Evolutionary conservation across 2,113 vertebrate genomes (phyloP).

Genomic region (Euleptes europaea): DNA sequence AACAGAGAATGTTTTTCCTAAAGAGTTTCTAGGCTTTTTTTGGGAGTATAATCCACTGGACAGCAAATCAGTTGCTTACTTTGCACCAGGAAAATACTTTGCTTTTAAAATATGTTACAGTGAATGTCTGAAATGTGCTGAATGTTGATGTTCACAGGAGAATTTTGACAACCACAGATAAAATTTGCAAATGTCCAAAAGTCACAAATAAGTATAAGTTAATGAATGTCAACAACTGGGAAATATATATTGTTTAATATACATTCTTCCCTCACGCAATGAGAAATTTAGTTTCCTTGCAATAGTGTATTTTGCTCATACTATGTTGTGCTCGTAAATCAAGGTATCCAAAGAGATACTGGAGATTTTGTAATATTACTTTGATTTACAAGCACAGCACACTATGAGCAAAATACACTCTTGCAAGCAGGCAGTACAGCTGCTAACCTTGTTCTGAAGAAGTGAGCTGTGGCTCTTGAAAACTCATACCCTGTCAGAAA

Average conservation of each 20-base stretch:
- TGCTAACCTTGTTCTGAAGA: no score
- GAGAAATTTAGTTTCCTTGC: not conserved
- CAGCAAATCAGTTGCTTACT: slow-evolving; percentile 35
- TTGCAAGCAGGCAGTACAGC: not conserved
- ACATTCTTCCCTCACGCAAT: not conserved
- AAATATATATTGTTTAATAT: not conserved
- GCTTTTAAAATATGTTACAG: not conserved
- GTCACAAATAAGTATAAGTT: not conserved
- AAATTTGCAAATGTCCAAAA: not conserved
- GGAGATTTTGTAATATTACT: not conserved
- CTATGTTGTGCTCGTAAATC: no score
- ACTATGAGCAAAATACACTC: not conserved
- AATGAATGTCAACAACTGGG: not conserved
- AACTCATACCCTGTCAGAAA: no score
- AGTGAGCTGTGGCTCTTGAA: no score
- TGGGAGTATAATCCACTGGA: slow-evolving; percentile 56
- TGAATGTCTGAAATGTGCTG: not conserved
- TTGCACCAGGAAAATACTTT: slow-evolving; percentile 23
- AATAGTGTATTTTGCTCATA: no score
- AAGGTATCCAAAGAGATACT: no score
- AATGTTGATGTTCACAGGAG: not conserved
- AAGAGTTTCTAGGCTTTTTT: slow-evolving; percentile 48
- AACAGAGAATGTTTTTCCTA: slow-evolving; percentile 52
- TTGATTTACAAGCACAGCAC: not conserved
- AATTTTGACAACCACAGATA: not conserved